Base-by-base conservation (phyloP, 2,888 invertebrate genomes). In the Phaedon cochleariae region DNA sequence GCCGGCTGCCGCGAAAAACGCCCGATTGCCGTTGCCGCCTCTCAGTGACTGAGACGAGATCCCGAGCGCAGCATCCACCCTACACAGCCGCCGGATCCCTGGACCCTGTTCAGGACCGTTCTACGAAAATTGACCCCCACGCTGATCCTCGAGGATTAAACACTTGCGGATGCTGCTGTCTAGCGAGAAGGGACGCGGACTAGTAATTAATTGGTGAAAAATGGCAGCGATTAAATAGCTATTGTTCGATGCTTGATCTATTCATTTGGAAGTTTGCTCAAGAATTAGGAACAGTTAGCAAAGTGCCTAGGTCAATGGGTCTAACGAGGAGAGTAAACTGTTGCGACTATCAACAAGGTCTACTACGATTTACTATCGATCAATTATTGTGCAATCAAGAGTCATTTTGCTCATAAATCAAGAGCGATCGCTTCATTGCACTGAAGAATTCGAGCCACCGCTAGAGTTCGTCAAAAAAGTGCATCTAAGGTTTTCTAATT, bases 21-120 rank as follows among this genome's bases (percentile, higher is more conserved):
- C 76, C 76, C 78, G 76, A 70, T 70, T 75, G 67, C 75, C 72
- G 74, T 72, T 73, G 75, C 75, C 76, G 73, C 76, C 76, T 71
- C 75, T 77, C 75, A 74, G 73, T 74, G 75, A 77, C 77, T 75
- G 77, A 77, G 78, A 75, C 73, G 62, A 73, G 73, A 73, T 78
- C 76, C 71, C 78, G 67, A 87, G 87, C n/a, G 88, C 87, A 62
- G 88, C 88, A 77, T 88, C 80, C 75, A 69, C 75, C 74, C 74
- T 70, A 68, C 59, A 67, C 66, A 62, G 62, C 67, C 73, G 55
- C 66, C 73, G 68, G 64, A 70, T 73, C 74, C 74, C 73, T 72
- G 72, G 70, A 71, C 71, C 69, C 70, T 65, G 61, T 59, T 69
- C 71, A 68, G 69, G 71, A 68, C 70, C 68, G 70, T 65, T 68